A percentile compares a stretch with the other conserved stretches of the same genome.
phyloP scores from a whole-genome alignment of 2,888 invertebrate species.

The Melikaiella ostensackeni region DNA sequence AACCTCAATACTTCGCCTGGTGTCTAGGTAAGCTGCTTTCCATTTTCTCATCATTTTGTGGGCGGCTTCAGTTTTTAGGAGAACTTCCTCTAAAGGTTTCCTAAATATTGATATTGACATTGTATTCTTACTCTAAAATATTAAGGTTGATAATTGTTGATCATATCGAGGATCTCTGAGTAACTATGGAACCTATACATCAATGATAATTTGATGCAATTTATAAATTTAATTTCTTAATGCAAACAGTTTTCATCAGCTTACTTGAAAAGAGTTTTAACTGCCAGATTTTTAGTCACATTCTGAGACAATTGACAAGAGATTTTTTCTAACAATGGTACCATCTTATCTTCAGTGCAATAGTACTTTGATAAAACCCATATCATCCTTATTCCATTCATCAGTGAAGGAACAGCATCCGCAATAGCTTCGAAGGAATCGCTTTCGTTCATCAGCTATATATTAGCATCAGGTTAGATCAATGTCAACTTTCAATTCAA shows the following conservation, averaged over 20 bases:
- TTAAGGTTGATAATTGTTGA: too few relatives aligned
- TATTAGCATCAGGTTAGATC: constrained; percentile 38
- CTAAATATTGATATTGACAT: constrained; percentile 69
- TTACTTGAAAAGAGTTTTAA: constrained; percentile 88
- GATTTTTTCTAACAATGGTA: constrained; percentile 88
- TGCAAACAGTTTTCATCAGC: too few relatives aligned
- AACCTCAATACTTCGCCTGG: constrained; percentile 89
- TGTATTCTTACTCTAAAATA: too few relatives aligned
- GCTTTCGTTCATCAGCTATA: constrained; percentile 84
- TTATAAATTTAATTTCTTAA: too few relatives aligned
- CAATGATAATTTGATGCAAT: too few relatives aligned
- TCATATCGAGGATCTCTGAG: too few relatives aligned
- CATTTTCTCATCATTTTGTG: constrained; percentile 85
- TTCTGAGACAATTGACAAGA: constrained; percentile 90
- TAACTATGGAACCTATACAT: too few relatives aligned
- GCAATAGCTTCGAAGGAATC: constrained; percentile 85
- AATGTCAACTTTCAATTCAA: not conserved
- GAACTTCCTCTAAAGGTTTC: constrained; percentile 79
- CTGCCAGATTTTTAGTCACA: constrained; percentile 84
- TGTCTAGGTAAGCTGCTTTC: constrained; percentile 87
- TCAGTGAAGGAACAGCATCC: constrained; percentile 86
- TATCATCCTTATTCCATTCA: constrained; percentile 92
- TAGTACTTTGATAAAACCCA: constrained; percentile 95
- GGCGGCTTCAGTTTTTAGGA: constrained; percentile 80
- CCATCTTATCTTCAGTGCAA: constrained; percentile 91